Percentiles rank a stretch among this genome's conserved stretches.
These are phyloP conservation scores for Apis cerana DNA, from an alignment of 1,140 invertebrate species.

Conservation along the genomic window DNA sequence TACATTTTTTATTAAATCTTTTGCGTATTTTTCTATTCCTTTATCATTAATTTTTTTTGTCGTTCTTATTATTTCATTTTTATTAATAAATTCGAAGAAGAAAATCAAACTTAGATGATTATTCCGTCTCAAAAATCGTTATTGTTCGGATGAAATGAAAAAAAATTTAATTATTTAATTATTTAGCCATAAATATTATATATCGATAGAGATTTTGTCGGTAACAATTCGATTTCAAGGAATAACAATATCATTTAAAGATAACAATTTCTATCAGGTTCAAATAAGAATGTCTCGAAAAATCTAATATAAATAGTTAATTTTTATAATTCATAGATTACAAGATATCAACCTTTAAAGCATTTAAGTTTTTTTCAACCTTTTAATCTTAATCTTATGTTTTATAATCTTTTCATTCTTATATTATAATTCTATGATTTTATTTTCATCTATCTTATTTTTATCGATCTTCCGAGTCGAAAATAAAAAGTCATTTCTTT, in stretches of 20 bases:
- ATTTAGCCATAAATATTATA: not conserved
- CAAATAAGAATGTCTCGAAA: not conserved
- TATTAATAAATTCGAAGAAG: not conserved
- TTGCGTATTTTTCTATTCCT: not conserved
- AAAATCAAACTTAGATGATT: not conserved
- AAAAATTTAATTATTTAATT: not conserved
- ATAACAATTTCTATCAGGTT: conserved; percentile 9
- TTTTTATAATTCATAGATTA: not conserved
- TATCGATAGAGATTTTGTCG: not conserved
- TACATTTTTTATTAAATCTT: not conserved
- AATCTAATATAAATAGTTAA: conserved; percentile 6
- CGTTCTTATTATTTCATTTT: not conserved
- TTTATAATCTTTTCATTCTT: not conserved
- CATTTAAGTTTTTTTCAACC: not conserved
- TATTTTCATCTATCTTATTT: not conserved
- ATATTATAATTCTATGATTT: not conserved
- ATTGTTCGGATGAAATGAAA: not conserved
- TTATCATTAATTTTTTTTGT: not conserved
- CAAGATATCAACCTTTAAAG: conserved; percentile 23
- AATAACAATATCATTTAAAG: conserved; percentile 24
- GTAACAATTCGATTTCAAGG: not conserved
- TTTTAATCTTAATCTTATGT: not conserved
- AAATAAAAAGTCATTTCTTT: not conserved
- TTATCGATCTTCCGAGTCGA: not conserved
- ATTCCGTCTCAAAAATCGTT: not conserved